These are phyloP conservation scores for Chorisops tibialis DNA, from an alignment of 2,888 invertebrate species.

Conservation along the genomic window DNA sequence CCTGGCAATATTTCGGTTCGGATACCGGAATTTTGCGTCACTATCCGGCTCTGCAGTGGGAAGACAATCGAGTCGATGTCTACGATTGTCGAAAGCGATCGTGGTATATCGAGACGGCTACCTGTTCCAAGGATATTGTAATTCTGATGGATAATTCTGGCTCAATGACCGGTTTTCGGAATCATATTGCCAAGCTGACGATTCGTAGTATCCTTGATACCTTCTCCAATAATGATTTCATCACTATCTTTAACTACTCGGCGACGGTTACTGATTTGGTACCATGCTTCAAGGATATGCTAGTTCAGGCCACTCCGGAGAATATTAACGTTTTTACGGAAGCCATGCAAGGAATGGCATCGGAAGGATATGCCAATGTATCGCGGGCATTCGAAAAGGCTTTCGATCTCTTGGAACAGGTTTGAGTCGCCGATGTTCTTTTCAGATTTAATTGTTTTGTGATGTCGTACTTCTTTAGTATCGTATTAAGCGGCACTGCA, in stretches of 20 bases:
- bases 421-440: slow-evolving; percentile 50
- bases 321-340: slow-evolving; percentile 73
- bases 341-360: slow-evolving; percentile 61
- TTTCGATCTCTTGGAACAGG: slow-evolving; percentile 74
- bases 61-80: slow-evolving; percentile 60
- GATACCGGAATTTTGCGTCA: slow-evolving; percentile 88
- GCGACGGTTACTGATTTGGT: slow-evolving; percentile 71
- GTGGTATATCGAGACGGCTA: slow-evolving; percentile 97
- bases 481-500: slow-evolving; percentile 56
- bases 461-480: slow-evolving; percentile 44
- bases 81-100: slow-evolving; percentile 91
- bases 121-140: slow-evolving; percentile 95
- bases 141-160: slow-evolving; percentile 94
- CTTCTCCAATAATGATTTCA: slow-evolving; percentile 95
- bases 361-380: slow-evolving; percentile 77
- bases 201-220: slow-evolving; percentile 87
- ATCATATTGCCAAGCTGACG: slow-evolving; percentile 78
- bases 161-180: slow-evolving; percentile 86
- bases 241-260: slow-evolving; percentile 86
- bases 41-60: slow-evolving; percentile 82
- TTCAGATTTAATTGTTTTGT: background rate
- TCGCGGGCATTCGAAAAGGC: slow-evolving; percentile 77
- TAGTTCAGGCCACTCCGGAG: slow-evolving; percentile 87
- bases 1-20: slow-evolving; percentile 98
- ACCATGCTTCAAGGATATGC: slow-evolving; percentile 75